Percentiles rank a stretch among this genome's conserved stretches.
phyloP scores from a whole-genome alignment of 37 sponge, comb jelly and placozoan species.

The Cliona cf. orientalis region DNA sequence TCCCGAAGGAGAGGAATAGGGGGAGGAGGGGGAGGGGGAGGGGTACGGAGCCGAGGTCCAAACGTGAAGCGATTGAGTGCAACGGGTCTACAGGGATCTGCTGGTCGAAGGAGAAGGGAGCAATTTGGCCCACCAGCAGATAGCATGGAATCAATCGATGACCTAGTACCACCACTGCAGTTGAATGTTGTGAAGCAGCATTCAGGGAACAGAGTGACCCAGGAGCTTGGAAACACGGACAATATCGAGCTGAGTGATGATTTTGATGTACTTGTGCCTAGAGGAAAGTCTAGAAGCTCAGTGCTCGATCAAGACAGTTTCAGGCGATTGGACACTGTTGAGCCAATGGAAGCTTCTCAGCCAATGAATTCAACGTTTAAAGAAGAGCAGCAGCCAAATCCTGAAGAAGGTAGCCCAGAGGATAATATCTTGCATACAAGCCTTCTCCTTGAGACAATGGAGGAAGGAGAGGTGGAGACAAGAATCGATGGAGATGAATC shows the following conservation, averaged over 20 bases:
- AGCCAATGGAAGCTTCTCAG: not conserved
- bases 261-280: not conserved
- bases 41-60: not conserved
- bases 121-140: not conserved
- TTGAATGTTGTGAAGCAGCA: not conserved
- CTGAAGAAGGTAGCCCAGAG: not conserved
- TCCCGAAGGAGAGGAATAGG: conserved; percentile 5
- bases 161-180: conserved; percentile 19
- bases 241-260: conserved; percentile 7
- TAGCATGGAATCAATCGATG: conserved; percentile 9
- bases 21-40: not conserved
- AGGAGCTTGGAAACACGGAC: conserved; percentile 39
- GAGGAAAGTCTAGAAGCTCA: not conserved
- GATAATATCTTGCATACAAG: conserved; percentile 18
- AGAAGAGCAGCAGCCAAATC: no score
- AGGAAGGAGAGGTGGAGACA: conserved; percentile 51
- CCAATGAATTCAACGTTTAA: not conserved
- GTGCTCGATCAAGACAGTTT: not conserved
- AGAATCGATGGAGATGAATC: conserved; percentile 53
- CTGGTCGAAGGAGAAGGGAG: not conserved
- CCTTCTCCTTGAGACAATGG: conserved; percentile 44
- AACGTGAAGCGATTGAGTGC: conserved; percentile 27
- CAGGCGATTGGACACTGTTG: not conserved
- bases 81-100: not conserved
- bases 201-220: conserved; percentile 48